A percentile compares a stretch with the other conserved stretches of the same genome.
Conservation (phyloP, 2,797 vertebrate species). For the Chaetodon trifasciatus region DNA sequence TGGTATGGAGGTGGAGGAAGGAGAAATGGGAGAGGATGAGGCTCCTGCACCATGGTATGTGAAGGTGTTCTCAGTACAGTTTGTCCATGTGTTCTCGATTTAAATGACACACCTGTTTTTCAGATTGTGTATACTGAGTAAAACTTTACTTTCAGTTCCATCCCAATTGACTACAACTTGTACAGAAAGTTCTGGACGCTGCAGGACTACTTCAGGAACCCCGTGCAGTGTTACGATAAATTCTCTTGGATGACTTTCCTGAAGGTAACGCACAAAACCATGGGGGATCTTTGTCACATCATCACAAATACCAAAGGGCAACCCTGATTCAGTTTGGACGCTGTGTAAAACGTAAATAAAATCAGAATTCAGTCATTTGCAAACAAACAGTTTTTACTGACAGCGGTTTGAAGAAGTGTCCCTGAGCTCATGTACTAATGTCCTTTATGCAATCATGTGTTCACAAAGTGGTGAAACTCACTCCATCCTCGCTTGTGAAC, state of each 20-base stretch:
- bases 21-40: constrained; percentile 99
- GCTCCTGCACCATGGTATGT: constrained; percentile 93
- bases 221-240: constrained; percentile 98
- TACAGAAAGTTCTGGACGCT: constrained; percentile 99
- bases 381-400: too few species aligned
- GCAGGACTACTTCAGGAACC: constrained; percentile 99
- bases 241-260: constrained; percentile 98
- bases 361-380: too few species aligned
- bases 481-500: too few species aligned
- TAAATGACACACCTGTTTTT: background rate
- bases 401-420: too few species aligned
- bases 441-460: too few species aligned
- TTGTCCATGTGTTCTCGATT: background rate
- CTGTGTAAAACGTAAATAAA: too few species aligned
- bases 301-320: background rate
- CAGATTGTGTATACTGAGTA: background rate
- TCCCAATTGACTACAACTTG: constrained; percentile 99
- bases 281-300: background rate
- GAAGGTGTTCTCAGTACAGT: background rate
- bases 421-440: too few species aligned
- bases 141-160: constrained; percentile 86
- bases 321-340: too few species aligned
- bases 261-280: constrained; percentile 86
- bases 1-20: constrained; percentile 97
- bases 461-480: too few species aligned